phyloP scores from a whole-genome alignment of 2,113 vertebrate species.

The Mobula hypostoma region DNA sequence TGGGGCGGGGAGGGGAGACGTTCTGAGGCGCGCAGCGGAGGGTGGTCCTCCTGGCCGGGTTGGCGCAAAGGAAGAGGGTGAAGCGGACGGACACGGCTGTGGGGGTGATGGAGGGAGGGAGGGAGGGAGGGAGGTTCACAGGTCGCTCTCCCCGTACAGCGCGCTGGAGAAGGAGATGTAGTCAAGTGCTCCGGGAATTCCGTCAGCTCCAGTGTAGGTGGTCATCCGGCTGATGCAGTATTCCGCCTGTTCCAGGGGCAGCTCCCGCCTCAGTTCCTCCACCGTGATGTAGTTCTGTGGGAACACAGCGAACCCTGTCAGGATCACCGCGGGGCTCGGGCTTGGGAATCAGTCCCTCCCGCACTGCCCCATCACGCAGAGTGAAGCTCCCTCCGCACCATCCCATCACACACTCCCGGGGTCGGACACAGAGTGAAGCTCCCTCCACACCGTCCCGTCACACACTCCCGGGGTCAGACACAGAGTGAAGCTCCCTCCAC shows the following conservation, averaged over 20 bases:
- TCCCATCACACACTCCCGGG: too few relatives aligned
- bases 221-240: slow-evolving; percentile 85
- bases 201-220: slow-evolving; percentile 63
- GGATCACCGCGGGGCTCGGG: neutral
- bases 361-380: too few relatives aligned
- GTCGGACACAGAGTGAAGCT: too few relatives aligned
- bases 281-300: slow-evolving; percentile 70
- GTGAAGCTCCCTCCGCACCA: too few relatives aligned
- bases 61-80: neutral
- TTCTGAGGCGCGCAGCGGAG: too few relatives aligned
- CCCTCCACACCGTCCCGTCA: too few relatives aligned
- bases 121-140: slow-evolving; percentile 55
- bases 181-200: slow-evolving; percentile 66
- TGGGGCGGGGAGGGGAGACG: too few relatives aligned
- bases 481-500: too few relatives aligned
- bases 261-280: slow-evolving; percentile 76
- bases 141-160: slow-evolving; percentile 83
- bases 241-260: slow-evolving; percentile 77
- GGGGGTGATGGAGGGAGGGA: neutral
- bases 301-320: neutral
- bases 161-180: slow-evolving; percentile 87
- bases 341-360: neutral
- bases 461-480: too few relatives aligned
- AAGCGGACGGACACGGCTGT: neutral
- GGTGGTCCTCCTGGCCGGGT: too few relatives aligned